Percentiles rank a stretch among this genome's conserved stretches.
Conservation (phyloP, 2,113 vertebrate genomes). For the Girardinichthys multiradiatus region DNA sequence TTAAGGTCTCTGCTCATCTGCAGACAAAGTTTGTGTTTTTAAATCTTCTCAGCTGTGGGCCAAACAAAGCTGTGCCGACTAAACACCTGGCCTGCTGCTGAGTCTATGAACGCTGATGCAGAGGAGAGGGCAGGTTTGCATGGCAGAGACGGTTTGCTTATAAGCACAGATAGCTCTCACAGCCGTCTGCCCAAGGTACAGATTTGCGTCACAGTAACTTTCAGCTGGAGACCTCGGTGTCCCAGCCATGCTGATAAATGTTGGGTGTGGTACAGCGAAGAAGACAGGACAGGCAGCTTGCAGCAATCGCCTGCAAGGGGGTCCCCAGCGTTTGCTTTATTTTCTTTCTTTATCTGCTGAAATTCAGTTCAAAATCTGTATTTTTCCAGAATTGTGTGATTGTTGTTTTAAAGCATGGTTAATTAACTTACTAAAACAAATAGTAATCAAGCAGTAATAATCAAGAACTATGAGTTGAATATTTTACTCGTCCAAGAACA, state of each 20-base stretch:
- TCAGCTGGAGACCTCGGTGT: slow-evolving; percentile 56
- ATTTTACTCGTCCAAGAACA: too few relatives aligned
- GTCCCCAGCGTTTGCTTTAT: too few relatives aligned
- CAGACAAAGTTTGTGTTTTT: slow-evolving; percentile 38
- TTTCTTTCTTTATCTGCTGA: too few relatives aligned
- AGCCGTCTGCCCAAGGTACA: slow-evolving; percentile 73
- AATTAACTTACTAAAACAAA: too few relatives aligned
- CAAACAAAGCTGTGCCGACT: slow-evolving; percentile 48
- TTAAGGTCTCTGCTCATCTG: not conserved
- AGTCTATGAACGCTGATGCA: slow-evolving; percentile 66
- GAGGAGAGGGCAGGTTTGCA: slow-evolving; percentile 43
- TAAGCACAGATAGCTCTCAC: slow-evolving; percentile 71
- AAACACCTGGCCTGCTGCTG: slow-evolving; percentile 74
- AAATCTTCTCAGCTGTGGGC: slow-evolving; percentile 43
- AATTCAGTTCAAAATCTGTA: too few relatives aligned
- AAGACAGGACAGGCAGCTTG: slow-evolving; percentile 8
- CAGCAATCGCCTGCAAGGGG: not conserved
- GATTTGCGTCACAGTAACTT: slow-evolving; percentile 71
- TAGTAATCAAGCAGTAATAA: too few relatives aligned
- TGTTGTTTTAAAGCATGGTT: too few relatives aligned
- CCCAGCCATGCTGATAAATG: slow-evolving; percentile 60
- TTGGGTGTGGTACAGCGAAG: slow-evolving; percentile 16
- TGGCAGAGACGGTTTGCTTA: slow-evolving; percentile 35
- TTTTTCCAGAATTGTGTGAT: too few relatives aligned
- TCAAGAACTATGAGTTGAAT: too few relatives aligned